Base-by-base conservation (phyloP, 2,113 vertebrate genomes). In the Syrrhaptes paradoxus region DNA sequence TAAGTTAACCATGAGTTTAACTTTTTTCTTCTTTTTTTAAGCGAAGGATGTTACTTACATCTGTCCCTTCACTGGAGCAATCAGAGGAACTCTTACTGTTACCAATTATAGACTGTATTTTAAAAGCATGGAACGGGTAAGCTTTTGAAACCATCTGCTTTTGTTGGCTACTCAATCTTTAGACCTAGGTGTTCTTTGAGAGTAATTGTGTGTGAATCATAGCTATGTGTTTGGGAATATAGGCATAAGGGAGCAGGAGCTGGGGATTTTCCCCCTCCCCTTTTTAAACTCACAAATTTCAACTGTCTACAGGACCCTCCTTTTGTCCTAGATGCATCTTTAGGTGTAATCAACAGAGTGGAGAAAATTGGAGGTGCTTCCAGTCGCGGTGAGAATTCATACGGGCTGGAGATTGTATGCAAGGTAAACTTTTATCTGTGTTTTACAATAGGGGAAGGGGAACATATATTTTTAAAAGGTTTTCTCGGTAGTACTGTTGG, bases 101-200 rank as follows among this genome's bases (percentile, higher is more conserved):
- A 99, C 99, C 58, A 99, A 99, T 98, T 99, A 99, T 94, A 99
- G 99, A 79, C 97, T 99, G 16, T 99, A 99, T 97, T 99, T 99
- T 97, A 99, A 98, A 97, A 99, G 98, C 96, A 98, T 98, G 97
- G 99, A 99, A 96, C 98, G 98, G 98, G 99, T 99, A 98, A 96
- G 98, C n/a, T 67, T 95, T 92, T 55, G 70, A 68, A 88, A 61
- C 67, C n/a, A 65, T 58, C 79, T 95, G n/a, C 86, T 61, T 93
- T 95, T 31, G 22, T 75, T 94, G 18, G 51, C 31, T 92, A 36
- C 63, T 93, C 48, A 49, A 1, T 82, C 25, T 59, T 61, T 52
- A 83, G 71, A 41, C 12, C 6, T 73, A 41, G 17, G 4, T 85
- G 22, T 58, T 95, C 72, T 74, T 66, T 71, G 71, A 77, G 43